Evolutionary conservation across 2,888 invertebrate genomes (phyloP).

Genomic region (Pachliopta kotzebuea): DNA sequence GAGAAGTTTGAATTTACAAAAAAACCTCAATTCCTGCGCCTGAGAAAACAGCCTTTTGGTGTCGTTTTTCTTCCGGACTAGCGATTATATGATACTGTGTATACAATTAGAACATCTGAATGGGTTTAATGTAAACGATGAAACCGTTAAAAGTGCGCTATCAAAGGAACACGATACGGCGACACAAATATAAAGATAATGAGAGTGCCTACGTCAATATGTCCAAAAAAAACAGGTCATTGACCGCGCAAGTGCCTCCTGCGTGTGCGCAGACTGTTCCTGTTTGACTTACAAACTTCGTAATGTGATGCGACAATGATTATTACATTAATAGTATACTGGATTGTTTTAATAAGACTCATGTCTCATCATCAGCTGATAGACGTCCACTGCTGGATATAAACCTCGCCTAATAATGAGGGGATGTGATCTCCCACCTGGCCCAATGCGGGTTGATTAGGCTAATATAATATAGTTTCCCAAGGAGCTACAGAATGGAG

Average conservation of each 20-base stretch:
- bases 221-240: conserved; percentile 43
- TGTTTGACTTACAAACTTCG: conserved; percentile 45
- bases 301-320: conserved; percentile 38
- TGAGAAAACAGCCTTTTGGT: no score
- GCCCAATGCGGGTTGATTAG: no score
- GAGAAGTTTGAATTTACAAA: no score
- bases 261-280: conserved; percentile 42
- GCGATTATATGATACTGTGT: no score
- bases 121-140: conserved; percentile 13
- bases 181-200: conserved; percentile 23
- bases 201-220: conserved; percentile 20
- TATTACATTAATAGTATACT: conserved; percentile 12
- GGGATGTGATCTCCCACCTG: no score
- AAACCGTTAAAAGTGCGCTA: conserved; percentile 18
- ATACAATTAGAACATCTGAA: conserved; percentile 6
- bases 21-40: no score
- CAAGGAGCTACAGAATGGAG: no score
- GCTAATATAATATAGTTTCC: no score
- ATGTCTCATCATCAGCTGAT: no score
- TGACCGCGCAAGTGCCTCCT: conserved; percentile 49
- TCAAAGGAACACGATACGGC: conserved; percentile 23
- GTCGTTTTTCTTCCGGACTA: no score
- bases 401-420: no score
- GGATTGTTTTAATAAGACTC: not conserved
- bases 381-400: no score